Evolutionary conservation across 2,888 invertebrate genomes (phyloP), one percentile per base, ranked within the genome.

Genomic region (Lampropteryx suffumata): DNA sequence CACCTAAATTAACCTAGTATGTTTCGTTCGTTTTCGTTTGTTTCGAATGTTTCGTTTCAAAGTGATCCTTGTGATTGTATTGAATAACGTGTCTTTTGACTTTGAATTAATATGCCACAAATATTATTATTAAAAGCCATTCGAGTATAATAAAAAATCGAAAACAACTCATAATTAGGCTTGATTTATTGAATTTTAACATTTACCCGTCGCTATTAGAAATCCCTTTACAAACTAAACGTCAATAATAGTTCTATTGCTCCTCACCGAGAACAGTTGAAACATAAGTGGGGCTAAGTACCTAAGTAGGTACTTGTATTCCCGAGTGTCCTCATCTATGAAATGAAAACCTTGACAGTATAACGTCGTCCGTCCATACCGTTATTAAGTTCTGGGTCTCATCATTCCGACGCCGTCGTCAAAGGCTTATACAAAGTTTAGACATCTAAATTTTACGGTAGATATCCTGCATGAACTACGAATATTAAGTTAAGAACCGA

Each of bases 381-480:
- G 61, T 66, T 69, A 72, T 67, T 71, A 69, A 66, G 53, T 58
- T 59, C 43, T 48, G 65, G 63, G 60, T 55, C 49, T 44, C 48
- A 55, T 62, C 62, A 61, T 62, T 60, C 62, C 59, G 50, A 60
- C 57, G 57, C 63, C 62, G 67, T 63, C 57, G 60, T 65, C 60
- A 60, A 55, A 61, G 54, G 61, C 61, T 59, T 59, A 62, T 61
- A 58, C 48, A 44, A 51, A 51, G 50, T 54, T 54, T 39, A 50
- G 32, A 42, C 49, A 45, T 43, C 12, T 50, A 34, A 21, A 50
- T 50, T 47, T 44, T 51, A 50, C 45, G 49, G 55, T 48, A 49
- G 49, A 47, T 48, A 40, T 37, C 33, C 40, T 42, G 37, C 29
- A 30, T 47, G 26, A 43, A 39, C 30, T 39, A 43, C 29, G 34